Evolutionary conservation across 2,113 vertebrate species (phyloP).

Genomic region (Prietella phreatophila): DNA sequence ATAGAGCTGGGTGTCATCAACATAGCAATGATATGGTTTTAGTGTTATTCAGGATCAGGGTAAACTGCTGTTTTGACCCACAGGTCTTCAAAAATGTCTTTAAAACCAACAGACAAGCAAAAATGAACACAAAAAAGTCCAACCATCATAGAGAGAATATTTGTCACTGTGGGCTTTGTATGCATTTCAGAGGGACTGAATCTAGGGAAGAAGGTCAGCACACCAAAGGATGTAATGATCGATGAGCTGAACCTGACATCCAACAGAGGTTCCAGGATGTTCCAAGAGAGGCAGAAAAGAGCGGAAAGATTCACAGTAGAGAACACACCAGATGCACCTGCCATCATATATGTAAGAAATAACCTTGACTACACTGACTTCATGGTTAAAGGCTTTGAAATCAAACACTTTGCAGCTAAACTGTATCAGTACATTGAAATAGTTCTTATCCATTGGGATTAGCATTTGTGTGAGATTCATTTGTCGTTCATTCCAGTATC

Average conservation of each 20-base stretch:
- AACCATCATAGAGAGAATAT: neutral
- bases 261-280: constrained; percentile 93
- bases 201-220: constrained; percentile 91
- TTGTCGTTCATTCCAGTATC: neutral
- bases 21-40: neutral
- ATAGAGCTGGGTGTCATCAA: no score
- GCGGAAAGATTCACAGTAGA: constrained; percentile 84
- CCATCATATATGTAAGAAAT: constrained; percentile 69
- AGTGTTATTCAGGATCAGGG: neutral
- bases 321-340: constrained; percentile 51
- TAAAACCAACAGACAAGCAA: neutral
- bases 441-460: neutral
- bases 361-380: neutral
- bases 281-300: constrained; percentile 87
- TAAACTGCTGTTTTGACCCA: neutral
- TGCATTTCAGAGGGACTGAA: constrained; percentile 67
- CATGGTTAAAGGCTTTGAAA: neutral
- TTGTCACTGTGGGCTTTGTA: constrained; percentile 37
- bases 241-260: constrained; percentile 87
- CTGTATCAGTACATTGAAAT: neutral
- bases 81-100: neutral
- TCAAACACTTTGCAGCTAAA: neutral
- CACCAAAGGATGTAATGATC: constrained; percentile 87
- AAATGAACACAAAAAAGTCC: no score
- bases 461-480: neutral